A percentile compares a stretch with the other conserved stretches of the same genome.
Conservation (phyloP, 2,797 vertebrate genomes). For the Xenops minutus region DNA sequence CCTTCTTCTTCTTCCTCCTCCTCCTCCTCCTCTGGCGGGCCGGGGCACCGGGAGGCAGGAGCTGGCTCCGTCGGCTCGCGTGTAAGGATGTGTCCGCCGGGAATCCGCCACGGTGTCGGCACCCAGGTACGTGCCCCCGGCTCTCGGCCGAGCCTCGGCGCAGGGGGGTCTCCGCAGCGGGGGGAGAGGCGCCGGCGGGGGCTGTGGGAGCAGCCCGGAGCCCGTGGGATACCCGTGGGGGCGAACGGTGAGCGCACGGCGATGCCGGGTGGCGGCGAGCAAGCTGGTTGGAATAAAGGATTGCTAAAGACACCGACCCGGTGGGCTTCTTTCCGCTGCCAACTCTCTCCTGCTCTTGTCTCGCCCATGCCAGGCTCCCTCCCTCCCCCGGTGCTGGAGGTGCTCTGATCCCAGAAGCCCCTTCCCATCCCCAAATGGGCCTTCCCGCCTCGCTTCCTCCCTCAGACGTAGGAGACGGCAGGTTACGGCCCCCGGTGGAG, state of each 20-base stretch:
- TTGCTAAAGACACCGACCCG: not conserved
- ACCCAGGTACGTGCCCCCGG: slow-evolving; percentile 12
- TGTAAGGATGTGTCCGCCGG: not conserved
- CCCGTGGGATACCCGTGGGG: not conserved
- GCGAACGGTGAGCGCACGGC: not conserved
- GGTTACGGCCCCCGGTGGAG: not conserved
- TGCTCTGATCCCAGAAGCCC: not conserved
- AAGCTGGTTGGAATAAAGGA: not conserved
- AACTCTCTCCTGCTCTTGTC: slow-evolving; percentile 15
- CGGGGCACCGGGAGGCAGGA: not conserved
- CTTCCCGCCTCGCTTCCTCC: not conserved
- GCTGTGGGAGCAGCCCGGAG: not conserved
- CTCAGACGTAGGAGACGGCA: not conserved
- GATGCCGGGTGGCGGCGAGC: not conserved
- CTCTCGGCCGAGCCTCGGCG: not conserved
- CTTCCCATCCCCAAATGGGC: not conserved
- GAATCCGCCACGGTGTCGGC: not conserved
- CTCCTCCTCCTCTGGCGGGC: not conserved
- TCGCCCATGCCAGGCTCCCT: slow-evolving; percentile 28
- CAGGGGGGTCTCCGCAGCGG: not conserved
- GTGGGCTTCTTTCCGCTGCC: not conserved
- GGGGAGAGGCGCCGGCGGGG: not conserved
- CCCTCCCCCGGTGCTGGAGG: not conserved
- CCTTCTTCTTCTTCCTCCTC: slow-evolving; percentile 4
- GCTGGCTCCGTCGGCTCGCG: not conserved